Percentiles rank a stretch among this genome's conserved stretches.
Evolutionary conservation across 1,140 invertebrate species (phyloP).

Genomic region (Drosophila lowei): DNA sequence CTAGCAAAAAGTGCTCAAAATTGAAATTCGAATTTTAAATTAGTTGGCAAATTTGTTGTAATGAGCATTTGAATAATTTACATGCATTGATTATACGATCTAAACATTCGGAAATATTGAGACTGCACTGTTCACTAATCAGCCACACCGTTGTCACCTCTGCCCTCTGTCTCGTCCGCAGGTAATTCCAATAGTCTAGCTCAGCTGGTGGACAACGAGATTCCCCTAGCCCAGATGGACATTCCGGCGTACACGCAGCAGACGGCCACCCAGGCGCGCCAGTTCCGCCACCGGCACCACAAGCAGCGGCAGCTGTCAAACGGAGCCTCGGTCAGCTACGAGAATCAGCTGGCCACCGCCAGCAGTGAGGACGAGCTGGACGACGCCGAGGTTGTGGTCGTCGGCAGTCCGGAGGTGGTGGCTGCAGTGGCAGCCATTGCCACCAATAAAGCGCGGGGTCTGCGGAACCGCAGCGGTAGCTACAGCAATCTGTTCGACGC

Average conservation of each 20-base stretch:
- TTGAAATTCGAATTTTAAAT: conserved; percentile 72
- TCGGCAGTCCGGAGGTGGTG: conserved; percentile 72
- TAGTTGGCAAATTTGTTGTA: conserved; percentile 79
- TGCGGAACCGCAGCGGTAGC: conserved; percentile 80
- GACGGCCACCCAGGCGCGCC: conserved; percentile 62
- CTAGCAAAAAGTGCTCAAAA: conserved; percentile 57
- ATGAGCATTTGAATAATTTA: conserved; percentile 72
- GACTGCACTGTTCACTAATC: conserved; percentile 9
- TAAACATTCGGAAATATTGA: conserved; percentile 21
- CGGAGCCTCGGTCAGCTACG: conserved; percentile 59
- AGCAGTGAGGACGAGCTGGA: conserved; percentile 73
- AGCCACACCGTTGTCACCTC: conserved; percentile 19
- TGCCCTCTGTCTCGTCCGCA: conserved; percentile 60
- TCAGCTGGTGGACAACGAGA: conserved; percentile 86
- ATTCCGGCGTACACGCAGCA: conserved; percentile 66
- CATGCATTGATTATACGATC: conserved; percentile 65
- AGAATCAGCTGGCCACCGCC: conserved; percentile 66
- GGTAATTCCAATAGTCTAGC: conserved; percentile 87
- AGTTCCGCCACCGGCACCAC: conserved; percentile 74
- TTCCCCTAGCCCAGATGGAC: conserved; percentile 85
- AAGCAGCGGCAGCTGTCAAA: conserved; percentile 63
- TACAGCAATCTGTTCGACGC: conserved; percentile 81
- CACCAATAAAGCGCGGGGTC: conserved; percentile 63
- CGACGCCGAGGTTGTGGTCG: conserved; percentile 69
- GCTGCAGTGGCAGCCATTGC: conserved; percentile 75